These are phyloP conservation scores for Pristis pectinata DNA, from an alignment of 2,797 vertebrate genomes.

Conservation along the genomic window DNA sequence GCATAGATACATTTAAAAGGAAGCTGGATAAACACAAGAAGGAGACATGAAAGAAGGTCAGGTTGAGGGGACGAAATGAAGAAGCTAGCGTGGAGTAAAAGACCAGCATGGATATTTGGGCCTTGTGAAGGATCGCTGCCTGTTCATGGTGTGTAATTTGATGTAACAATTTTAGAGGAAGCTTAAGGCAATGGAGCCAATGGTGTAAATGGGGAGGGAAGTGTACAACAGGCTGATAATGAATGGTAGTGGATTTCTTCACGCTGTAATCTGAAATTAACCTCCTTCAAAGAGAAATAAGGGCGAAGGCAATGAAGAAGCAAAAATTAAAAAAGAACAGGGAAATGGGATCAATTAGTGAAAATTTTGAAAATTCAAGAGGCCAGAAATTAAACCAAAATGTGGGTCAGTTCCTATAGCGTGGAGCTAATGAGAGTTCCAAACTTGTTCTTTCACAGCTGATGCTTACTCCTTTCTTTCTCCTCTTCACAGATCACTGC, in stretches of 20 bases:
- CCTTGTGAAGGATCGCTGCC: background rate
- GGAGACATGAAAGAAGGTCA: background rate
- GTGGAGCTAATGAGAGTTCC: background rate
- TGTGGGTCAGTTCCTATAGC: too few species aligned
- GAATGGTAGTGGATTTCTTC: too few species aligned
- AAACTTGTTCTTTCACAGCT: too few species aligned
- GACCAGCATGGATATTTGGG: background rate
- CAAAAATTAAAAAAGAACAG: too few species aligned
- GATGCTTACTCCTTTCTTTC: too few species aligned
- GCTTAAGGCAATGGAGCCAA: background rate
- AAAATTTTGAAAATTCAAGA: too few species aligned
- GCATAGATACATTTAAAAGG: background rate
- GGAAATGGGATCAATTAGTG: too few species aligned
- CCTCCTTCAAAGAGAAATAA: too few species aligned
- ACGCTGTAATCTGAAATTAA: too few species aligned
- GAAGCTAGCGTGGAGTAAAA: background rate
- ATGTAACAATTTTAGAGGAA: background rate
- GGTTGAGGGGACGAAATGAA: background rate
- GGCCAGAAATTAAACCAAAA: too few species aligned
- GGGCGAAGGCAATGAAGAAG: too few species aligned
- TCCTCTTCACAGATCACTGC: background rate
- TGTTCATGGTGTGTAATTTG: background rate
- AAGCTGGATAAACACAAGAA: background rate
- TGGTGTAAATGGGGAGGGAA: background rate
- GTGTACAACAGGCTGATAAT: background rate